Percentiles rank a stretch among this genome's conserved stretches.
phyloP scores from a whole-genome alignment of 1,140 invertebrate genomes.

The Paracyclopina nana region DNA sequence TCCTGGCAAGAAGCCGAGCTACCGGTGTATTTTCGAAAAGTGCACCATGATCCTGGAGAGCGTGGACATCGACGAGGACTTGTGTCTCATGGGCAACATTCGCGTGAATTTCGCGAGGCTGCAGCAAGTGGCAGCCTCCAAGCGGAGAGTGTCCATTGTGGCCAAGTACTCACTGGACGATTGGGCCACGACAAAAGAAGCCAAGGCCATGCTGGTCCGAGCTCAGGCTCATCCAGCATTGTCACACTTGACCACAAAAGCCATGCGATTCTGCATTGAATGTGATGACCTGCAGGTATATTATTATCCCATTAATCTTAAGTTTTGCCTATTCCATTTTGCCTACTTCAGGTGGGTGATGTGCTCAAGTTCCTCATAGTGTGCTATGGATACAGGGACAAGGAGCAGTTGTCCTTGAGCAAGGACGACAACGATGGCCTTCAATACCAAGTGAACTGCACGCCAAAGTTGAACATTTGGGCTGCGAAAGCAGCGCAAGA shows the following conservation, averaged over 20 bases:
- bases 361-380: too few relatives aligned
- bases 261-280: not conserved
- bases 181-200: constrained; percentile 3
- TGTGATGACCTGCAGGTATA: not conserved
- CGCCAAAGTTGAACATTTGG: constrained; percentile 7
- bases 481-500: constrained; percentile 7
- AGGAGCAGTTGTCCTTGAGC: not conserved
- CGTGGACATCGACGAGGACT: not conserved
- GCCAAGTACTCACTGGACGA: not conserved
- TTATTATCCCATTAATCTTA: too few relatives aligned
- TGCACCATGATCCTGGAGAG: not conserved
- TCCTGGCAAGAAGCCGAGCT: not conserved
- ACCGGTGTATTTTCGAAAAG: not conserved
- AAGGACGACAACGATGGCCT: constrained; percentile 2
- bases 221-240: not conserved
- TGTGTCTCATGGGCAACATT: not conserved
- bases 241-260: not conserved
- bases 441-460: not conserved
- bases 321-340: too few relatives aligned
- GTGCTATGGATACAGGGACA: too few relatives aligned
- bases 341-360: too few relatives aligned
- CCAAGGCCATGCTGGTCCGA: not conserved
- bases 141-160: not conserved
- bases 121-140: not conserved
- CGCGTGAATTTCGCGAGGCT: not conserved